Evolutionary conservation across 2,797 vertebrate species (phyloP).

Genomic region (Diplodus sargus): DNA sequence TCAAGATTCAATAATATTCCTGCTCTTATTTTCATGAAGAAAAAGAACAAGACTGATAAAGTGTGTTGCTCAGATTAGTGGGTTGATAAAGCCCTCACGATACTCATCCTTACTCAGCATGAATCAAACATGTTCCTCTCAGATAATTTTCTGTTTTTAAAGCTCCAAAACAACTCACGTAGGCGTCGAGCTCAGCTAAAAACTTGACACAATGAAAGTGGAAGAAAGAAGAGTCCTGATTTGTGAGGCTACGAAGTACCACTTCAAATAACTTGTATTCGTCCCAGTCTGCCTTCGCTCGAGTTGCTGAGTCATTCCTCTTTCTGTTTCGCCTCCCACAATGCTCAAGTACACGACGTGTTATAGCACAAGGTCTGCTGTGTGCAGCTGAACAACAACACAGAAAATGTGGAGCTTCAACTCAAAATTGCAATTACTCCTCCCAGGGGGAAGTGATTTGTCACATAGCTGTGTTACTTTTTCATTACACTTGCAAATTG

Average conservation of each 20-base stretch:
- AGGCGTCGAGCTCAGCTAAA: not conserved
- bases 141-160: too few relatives aligned
- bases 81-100: too few relatives aligned
- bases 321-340: constrained; percentile 19
- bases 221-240: not conserved
- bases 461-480: constrained; percentile 11
- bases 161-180: not conserved
- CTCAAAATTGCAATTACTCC: constrained; percentile 34
- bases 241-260: constrained; percentile 6
- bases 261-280: not conserved
- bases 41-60: too few relatives aligned
- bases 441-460: constrained; percentile 24
- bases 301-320: constrained; percentile 48
- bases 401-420: not conserved
- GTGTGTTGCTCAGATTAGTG: too few relatives aligned
- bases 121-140: not conserved
- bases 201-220: not conserved
- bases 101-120: too few relatives aligned
- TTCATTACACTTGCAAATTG: constrained; percentile 19
- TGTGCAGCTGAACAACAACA: constrained; percentile 2
- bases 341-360: constrained; percentile 21
- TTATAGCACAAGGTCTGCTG: constrained; percentile 12
- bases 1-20: too few relatives aligned
- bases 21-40: too few relatives aligned
- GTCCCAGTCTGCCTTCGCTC: not conserved